phyloP scores from a whole-genome alignment of 1,140 invertebrate genomes.

The Sesamia nonagrioides region DNA sequence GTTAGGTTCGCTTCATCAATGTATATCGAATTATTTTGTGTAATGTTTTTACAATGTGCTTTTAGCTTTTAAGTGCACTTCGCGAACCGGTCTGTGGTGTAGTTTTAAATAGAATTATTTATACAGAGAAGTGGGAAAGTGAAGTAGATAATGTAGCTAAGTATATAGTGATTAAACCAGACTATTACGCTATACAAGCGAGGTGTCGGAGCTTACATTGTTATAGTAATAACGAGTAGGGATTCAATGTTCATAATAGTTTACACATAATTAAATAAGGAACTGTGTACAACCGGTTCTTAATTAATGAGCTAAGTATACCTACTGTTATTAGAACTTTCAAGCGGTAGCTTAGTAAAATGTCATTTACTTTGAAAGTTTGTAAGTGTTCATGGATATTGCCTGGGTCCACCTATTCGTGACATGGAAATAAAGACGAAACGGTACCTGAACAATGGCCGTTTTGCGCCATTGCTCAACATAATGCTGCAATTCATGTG shows the following conservation, averaged over 20 bases:
- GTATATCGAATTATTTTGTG: slow-evolving; percentile 24
- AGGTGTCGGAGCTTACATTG: neutral
- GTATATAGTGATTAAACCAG: slow-evolving; percentile 6
- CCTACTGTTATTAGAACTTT: too few species aligned
- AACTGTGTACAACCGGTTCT: too few species aligned
- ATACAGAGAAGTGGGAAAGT: neutral
- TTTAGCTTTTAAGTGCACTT: slow-evolving; percentile 30
- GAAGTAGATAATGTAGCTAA: neutral
- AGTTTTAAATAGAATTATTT: slow-evolving; percentile 33
- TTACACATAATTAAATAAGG: too few species aligned
- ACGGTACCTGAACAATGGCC: too few species aligned
- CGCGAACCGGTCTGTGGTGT: slow-evolving; percentile 6
- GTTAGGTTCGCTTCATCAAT: slow-evolving; percentile 18
- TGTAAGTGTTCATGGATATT: too few species aligned
- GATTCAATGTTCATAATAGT: slow-evolving; percentile 22
- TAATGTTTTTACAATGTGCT: slow-evolving; percentile 33
- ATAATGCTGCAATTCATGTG: too few species aligned
- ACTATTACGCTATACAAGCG: slow-evolving; percentile 13
- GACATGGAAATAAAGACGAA: too few species aligned
- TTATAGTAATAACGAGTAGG: neutral
- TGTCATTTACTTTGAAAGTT: too few species aligned
- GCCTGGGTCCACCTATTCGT: too few species aligned
- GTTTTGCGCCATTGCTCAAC: too few species aligned
- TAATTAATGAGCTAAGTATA: too few species aligned
- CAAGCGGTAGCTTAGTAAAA: too few species aligned